Conservation (phyloP, 2,113 vertebrate genomes). For the Oxyura jamaicensis region DNA sequence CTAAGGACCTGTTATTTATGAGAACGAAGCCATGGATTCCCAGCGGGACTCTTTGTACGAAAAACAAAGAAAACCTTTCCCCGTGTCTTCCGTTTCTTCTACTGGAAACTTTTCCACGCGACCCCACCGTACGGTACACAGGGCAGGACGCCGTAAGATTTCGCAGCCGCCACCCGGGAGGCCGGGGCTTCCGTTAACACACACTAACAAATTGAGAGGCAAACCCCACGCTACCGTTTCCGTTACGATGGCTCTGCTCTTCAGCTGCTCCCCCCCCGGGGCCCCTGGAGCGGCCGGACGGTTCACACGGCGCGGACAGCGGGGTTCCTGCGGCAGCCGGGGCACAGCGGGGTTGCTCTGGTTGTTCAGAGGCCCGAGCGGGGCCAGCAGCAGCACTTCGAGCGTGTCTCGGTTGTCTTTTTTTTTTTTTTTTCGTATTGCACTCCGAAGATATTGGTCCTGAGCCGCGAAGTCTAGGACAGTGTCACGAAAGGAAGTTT, state of each 20-base stretch:
- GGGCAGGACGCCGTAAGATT: background rate
- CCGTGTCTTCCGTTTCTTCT: conserved; percentile 67
- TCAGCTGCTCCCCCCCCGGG: background rate
- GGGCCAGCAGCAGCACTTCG: background rate
- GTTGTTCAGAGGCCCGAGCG: background rate
- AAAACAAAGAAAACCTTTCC: conserved; percentile 30
- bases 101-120: conserved; percentile 48
- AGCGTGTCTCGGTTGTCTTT: background rate
- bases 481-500: background rate
- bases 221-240: conserved; percentile 5
- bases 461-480: background rate
- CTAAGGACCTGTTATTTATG: conserved; percentile 75
- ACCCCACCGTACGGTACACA: conserved; percentile 5
- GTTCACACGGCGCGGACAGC: background rate
- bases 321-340: background rate
- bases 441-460: background rate
- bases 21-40: conserved; percentile 72
- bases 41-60: conserved; percentile 51
- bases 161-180: background rate
- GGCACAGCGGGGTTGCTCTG: background rate
- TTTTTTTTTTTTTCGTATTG: background rate
- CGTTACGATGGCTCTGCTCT: background rate
- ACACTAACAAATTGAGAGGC: conserved; percentile 34
- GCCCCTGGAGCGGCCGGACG: fast-evolving
- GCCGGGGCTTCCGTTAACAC: conserved; percentile 29